Evolutionary conservation across 1,140 invertebrate species (phyloP).

Genomic region (Drosophila carrolli): DNA sequence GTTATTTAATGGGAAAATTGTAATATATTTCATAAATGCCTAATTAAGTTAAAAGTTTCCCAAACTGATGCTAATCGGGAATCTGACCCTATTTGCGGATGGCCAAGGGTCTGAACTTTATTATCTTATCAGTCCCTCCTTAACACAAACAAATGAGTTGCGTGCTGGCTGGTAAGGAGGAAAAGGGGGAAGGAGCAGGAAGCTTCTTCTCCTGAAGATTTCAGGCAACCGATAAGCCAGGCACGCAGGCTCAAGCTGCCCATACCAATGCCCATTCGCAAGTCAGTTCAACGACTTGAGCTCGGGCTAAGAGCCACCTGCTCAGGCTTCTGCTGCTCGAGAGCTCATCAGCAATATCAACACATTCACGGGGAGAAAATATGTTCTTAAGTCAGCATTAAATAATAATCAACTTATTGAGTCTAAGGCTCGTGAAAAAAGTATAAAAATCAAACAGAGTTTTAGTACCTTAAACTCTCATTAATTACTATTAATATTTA

Average conservation of each 20-base stretch:
- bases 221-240: slow-evolving; percentile 39
- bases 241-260: slow-evolving; percentile 39
- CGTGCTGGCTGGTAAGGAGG: slow-evolving; percentile 46
- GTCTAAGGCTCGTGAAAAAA: background rate
- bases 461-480: too few species aligned
- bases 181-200: slow-evolving; percentile 4
- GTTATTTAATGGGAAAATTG: background rate
- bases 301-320: slow-evolving; percentile 58
- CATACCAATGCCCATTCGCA: slow-evolving; percentile 1
- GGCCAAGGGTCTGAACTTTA: slow-evolving; percentile 36
- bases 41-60: slow-evolving; percentile 18
- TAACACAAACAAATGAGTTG: slow-evolving; percentile 72
- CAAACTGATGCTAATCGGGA: background rate
- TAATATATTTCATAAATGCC: background rate
- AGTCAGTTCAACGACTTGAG: slow-evolving; percentile 65
- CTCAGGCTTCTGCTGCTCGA: slow-evolving; percentile 22
- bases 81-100: slow-evolving; percentile 34
- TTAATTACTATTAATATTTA: too few species aligned
- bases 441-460: background rate
- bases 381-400: background rate
- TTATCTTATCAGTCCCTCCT: slow-evolving; percentile 47
- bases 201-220: slow-evolving; percentile 35
- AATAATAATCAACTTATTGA: background rate
- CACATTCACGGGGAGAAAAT: slow-evolving; percentile 52
- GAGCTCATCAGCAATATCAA: slow-evolving; percentile 66